Evolutionary conservation across 2,888 invertebrate genomes (phyloP).

Genomic region (Parthenolecanium corni): DNA sequence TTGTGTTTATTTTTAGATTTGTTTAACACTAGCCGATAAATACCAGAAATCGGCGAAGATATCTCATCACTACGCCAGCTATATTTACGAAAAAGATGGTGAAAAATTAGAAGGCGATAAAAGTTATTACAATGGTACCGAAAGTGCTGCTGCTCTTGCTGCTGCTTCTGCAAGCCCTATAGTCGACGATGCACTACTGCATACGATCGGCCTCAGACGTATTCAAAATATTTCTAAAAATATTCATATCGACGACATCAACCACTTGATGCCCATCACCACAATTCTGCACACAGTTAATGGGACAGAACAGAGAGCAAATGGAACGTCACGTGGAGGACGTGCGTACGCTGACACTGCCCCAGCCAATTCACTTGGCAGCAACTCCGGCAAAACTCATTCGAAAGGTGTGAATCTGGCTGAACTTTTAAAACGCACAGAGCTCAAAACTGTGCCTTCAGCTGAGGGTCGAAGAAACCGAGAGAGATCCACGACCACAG

Average conservation of each 20-base stretch:
- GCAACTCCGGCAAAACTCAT: neutral
- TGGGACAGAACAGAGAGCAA: too few species aligned
- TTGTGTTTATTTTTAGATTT: constrained; percentile 8
- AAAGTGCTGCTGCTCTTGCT: neutral
- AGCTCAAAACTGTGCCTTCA: neutral
- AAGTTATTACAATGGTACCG: neutral
- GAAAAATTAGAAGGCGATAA: neutral
- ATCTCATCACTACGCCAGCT: constrained; percentile 17
- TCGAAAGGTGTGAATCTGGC: neutral
- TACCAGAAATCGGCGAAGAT: constrained; percentile 10
- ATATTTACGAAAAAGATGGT: neutral
- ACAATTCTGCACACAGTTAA: neutral
- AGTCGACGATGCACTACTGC: neutral
- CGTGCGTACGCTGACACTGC: neutral
- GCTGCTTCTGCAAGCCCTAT: neutral
- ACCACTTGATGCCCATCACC: constrained; percentile 1
- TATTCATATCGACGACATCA: constrained; percentile 17
- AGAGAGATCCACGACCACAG: neutral
- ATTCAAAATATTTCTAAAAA: constrained; percentile 14
- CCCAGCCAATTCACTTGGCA: neutral
- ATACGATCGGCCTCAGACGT: neutral
- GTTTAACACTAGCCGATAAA: constrained; percentile 15
- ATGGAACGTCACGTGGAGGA: neutral
- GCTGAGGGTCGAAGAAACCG: neutral
- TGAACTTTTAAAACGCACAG: constrained; percentile 8